A percentile compares a stretch with the other conserved stretches of the same genome.
These are phyloP conservation scores for Battus philenor DNA, from an alignment of 1,140 invertebrate genomes.

Conservation along the genomic window DNA sequence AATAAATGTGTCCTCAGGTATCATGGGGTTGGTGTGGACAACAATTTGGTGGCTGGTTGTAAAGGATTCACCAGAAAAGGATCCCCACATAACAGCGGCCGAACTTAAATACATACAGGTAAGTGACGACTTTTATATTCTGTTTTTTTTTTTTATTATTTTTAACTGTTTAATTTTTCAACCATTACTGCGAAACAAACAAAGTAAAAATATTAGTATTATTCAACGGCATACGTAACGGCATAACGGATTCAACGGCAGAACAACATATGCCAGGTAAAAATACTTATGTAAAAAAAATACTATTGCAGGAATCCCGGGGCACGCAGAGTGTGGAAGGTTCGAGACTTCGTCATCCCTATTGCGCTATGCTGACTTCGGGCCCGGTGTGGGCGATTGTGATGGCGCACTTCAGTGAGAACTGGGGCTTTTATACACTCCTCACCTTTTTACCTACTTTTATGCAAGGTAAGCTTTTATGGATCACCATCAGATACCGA, in stretches of 20 bases:
- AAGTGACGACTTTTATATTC: too few relatives aligned
- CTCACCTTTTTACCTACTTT: constrained; percentile 94
- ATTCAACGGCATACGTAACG: too few relatives aligned
- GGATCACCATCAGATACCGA: too few relatives aligned
- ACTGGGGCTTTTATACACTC: constrained; percentile 97
- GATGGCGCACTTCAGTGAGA: constrained; percentile 93
- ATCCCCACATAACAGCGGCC: constrained; percentile 83
- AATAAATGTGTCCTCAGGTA: constrained; percentile 72
- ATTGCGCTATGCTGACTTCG: constrained; percentile 88
- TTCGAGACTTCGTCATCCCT: constrained; percentile 81
- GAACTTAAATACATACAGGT: constrained; percentile 88
- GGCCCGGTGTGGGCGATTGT: constrained; percentile 93
- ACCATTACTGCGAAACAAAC: too few relatives aligned
- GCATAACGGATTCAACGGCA: too few relatives aligned
- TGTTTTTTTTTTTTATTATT: too few relatives aligned
- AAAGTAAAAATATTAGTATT: too few relatives aligned
- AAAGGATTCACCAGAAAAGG: constrained; percentile 85
- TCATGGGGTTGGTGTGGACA: constrained; percentile 83
- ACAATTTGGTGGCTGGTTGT: constrained; percentile 83
- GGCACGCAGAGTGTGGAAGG: constrained; percentile 46
- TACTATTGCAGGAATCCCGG: constrained; percentile 53
- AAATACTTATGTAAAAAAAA: too few relatives aligned
- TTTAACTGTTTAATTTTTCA: too few relatives aligned
- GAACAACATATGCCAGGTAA: too few relatives aligned
- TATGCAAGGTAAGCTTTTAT: constrained; percentile 89